phyloP scores from a whole-genome alignment of 2,113 vertebrate genomes.

The Mola mola region DNA sequence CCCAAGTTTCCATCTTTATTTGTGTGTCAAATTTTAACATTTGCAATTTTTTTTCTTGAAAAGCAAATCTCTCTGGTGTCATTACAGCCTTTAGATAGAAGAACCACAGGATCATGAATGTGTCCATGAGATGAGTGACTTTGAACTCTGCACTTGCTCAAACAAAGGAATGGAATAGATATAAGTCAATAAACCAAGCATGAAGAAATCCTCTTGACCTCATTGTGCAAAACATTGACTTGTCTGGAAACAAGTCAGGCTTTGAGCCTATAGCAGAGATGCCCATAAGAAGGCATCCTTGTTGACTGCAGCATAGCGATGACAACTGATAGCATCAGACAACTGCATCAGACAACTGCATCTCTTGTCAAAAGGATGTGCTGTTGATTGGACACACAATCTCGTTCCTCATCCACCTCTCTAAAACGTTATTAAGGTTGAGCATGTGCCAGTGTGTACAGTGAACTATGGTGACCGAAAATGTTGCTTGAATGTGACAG shows the following conservation, averaged over 20 bases:
- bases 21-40: not conserved
- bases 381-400: conserved; percentile 58
- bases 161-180: conserved; percentile 26
- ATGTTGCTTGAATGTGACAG: conserved; percentile 65
- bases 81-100: conserved; percentile 62
- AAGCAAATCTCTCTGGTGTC: conserved; percentile 33
- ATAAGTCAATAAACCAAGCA: conserved; percentile 2
- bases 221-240: conserved; percentile 29
- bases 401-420: conserved; percentile 31
- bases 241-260: conserved; percentile 48
- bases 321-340: conserved; percentile 51
- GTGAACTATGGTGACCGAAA: conserved; percentile 63
- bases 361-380: conserved; percentile 54
- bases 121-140: conserved; percentile 55
- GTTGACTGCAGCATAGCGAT: conserved; percentile 56
- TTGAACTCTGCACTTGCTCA: conserved; percentile 46
- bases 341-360: conserved; percentile 25
- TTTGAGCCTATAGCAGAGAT: conserved; percentile 60
- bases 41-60: not conserved
- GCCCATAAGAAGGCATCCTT: conserved; percentile 52
- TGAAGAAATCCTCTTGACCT: conserved; percentile 27
- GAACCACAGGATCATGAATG: conserved; percentile 2
- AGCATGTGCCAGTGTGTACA: conserved; percentile 38
- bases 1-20: not conserved
- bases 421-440: conserved; percentile 36